phyloP scores from a whole-genome alignment of 2,888 invertebrate genomes.

The Andrena camellia region DNA sequence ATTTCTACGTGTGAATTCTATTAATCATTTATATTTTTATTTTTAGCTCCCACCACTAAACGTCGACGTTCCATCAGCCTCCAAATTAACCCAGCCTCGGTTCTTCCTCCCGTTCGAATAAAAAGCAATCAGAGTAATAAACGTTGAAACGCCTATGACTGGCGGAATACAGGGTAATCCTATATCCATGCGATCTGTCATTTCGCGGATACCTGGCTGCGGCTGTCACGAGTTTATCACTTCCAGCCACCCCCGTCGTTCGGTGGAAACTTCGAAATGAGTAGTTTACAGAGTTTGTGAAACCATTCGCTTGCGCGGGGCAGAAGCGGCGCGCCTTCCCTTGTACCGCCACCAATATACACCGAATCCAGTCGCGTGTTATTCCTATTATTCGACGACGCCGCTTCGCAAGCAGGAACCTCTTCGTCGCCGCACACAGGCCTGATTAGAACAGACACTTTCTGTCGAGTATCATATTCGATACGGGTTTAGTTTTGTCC shows the following conservation, averaged over 20 bases:
- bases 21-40: too few relatives aligned
- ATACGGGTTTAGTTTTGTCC: conserved; percentile 9
- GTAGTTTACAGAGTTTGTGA: conserved; percentile 50
- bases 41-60: too few relatives aligned
- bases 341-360: conserved; percentile 25
- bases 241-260: conserved; percentile 12
- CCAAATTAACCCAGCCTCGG: too few relatives aligned
- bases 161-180: background rate
- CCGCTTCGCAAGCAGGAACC: conserved; percentile 7
- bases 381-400: conserved; percentile 33
- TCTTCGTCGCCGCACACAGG: conserved; percentile 17
- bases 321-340: background rate
- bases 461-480: background rate
- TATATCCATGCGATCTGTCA: conserved; percentile 19
- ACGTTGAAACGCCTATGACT: background rate
- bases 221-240: conserved; percentile 42
- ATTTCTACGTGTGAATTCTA: too few relatives aligned
- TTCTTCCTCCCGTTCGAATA: background rate
- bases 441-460: conserved; percentile 33
- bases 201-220: conserved; percentile 33
- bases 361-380: conserved; percentile 30
- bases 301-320: conserved; percentile 26
- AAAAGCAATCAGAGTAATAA: background rate
- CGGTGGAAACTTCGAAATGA: conserved; percentile 52
- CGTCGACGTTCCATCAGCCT: too few relatives aligned